These are phyloP conservation scores for Epinotia bilunana DNA, from an alignment of 2,888 invertebrate genomes.

Conservation along the genomic window DNA sequence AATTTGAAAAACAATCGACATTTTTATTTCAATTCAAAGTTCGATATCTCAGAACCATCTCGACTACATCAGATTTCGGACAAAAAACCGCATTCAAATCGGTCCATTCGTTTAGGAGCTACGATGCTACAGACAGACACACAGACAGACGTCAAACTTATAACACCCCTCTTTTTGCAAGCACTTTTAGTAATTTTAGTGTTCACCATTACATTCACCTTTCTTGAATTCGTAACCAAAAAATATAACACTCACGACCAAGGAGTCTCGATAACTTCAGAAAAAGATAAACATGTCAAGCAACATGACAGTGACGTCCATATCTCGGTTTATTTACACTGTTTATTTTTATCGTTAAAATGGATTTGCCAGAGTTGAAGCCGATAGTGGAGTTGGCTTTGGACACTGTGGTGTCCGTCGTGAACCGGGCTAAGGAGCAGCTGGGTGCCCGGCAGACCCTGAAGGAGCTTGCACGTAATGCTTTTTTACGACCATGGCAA, in stretches of 20 bases:
- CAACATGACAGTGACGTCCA: constrained; percentile 11
- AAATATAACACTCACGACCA: not conserved
- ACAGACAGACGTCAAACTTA: no score
- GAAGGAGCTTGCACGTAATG: constrained; percentile 65
- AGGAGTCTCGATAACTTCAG: not conserved
- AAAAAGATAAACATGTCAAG: constrained; percentile 32
- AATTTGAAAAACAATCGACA: no score
- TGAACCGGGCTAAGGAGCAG: constrained; percentile 67
- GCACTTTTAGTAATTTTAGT: no score
- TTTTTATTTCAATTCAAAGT: no score
- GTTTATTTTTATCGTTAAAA: constrained; percentile 45
- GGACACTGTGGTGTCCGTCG: constrained; percentile 64
- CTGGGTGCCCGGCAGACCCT: constrained; percentile 64
- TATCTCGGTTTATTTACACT: not conserved
- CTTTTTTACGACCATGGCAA: not conserved
- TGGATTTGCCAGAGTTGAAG: constrained; percentile 66
- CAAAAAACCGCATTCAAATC: no score
- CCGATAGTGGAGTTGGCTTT: constrained; percentile 68
- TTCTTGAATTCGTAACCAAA: no score
- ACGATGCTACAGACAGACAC: no score
- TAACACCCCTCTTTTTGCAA: no score
- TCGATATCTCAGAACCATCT: no score
- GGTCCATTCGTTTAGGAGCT: no score
- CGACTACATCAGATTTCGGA: no score
- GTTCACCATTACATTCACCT: no score